Percentiles rank a stretch among this genome's conserved stretches.
phyloP scores from a whole-genome alignment of 2,113 vertebrate genomes.

The Sciurus niger region DNA sequence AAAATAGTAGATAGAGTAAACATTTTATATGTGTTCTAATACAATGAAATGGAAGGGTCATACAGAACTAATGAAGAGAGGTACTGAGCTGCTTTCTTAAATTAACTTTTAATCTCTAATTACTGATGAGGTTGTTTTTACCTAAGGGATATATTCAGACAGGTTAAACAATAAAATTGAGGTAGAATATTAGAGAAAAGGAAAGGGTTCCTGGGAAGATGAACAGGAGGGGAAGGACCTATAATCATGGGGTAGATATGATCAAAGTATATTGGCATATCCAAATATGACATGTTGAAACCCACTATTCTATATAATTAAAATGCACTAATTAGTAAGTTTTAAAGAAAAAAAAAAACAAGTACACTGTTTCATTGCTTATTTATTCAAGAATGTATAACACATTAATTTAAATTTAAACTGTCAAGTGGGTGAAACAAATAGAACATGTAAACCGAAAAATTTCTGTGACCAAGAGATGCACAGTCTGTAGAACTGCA shows the following conservation, averaged over 20 bases:
- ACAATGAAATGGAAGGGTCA: not conserved
- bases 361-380: not conserved
- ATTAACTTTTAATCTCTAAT: not conserved
- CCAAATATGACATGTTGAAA: not conserved
- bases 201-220: not conserved
- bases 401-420: not conserved
- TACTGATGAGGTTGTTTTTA: not conserved
- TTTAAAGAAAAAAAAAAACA: not conserved
- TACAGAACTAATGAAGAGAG: not conserved
- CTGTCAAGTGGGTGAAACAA: not conserved
- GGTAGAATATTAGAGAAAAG: not conserved
- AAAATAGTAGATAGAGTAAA: not conserved
- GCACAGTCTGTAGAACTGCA: not conserved
- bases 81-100: not conserved
- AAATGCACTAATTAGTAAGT: not conserved
- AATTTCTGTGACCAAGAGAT: not conserved
- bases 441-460: not conserved
- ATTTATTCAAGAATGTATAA: not conserved
- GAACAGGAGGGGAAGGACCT: not conserved
- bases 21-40: not conserved
- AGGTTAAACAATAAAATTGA: not conserved
- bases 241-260: not conserved
- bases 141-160: not conserved
- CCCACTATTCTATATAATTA: not conserved
- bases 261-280: no score